Conservation (phyloP, 2,888 invertebrate species). For the Amiota communis region DNA sequence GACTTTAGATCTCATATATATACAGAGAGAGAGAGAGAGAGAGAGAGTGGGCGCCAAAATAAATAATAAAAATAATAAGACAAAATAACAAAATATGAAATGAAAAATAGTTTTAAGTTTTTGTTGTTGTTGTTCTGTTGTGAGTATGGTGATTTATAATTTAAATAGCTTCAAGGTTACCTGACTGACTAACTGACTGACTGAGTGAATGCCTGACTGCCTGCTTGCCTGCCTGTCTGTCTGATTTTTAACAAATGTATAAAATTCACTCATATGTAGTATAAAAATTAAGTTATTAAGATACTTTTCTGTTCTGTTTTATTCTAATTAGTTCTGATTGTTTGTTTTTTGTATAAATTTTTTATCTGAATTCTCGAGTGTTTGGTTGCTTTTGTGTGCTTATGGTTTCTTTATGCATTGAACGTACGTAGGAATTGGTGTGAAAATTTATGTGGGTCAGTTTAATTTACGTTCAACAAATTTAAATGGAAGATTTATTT, state of each 20-base stretch:
- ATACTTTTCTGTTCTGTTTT: slow-evolving; percentile 39
- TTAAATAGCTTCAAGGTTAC: slow-evolving; percentile 68
- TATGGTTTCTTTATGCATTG: slow-evolving; percentile 51
- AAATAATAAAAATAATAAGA: slow-evolving; percentile 49
- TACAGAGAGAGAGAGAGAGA: too few relatives aligned
- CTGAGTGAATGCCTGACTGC: neutral
- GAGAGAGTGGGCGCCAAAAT: slow-evolving; percentile 51
- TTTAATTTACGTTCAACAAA: slow-evolving; percentile 59
- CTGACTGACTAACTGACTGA: slow-evolving; percentile 7
- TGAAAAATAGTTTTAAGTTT: slow-evolving; percentile 61
- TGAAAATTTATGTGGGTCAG: slow-evolving; percentile 64
- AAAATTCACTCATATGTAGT: too few relatives aligned
- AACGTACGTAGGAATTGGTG: slow-evolving; percentile 49
- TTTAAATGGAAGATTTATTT: slow-evolving; percentile 52
- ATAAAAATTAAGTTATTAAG: slow-evolving; percentile 42
- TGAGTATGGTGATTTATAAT: slow-evolving; percentile 55
- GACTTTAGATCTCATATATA: slow-evolving; percentile 23
- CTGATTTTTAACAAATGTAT: too few relatives aligned
- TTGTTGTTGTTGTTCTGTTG: slow-evolving; percentile 42
- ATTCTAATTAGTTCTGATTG: slow-evolving; percentile 19
- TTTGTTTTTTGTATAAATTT: slow-evolving; percentile 10
- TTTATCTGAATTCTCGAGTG: neutral
- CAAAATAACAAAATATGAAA: slow-evolving; percentile 37
- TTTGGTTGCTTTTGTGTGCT: neutral
- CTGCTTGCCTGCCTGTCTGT: slow-evolving; percentile 36